These are phyloP conservation scores for Actinernus sp. DNA, from an alignment of 92 coral and sea anemone genomes.

Conservation along the genomic window DNA sequence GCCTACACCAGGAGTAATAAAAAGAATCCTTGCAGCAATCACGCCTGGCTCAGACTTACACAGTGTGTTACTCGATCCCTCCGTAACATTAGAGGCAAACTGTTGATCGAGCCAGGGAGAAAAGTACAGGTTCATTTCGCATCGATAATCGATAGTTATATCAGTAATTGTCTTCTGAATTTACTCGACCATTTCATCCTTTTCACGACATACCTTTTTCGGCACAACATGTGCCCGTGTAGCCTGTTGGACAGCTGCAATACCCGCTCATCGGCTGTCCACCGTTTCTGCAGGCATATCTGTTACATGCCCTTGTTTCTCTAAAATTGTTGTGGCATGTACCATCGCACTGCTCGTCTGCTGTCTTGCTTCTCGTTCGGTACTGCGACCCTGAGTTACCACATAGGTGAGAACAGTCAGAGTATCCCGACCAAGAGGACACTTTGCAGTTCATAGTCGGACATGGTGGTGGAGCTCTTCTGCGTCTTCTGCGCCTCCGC, in stretches of 20 bases:
- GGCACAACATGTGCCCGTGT: slow-evolving; percentile 62
- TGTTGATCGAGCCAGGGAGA: too few relatives aligned
- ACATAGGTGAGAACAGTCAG: slow-evolving; percentile 51
- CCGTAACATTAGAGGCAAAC: too few relatives aligned
- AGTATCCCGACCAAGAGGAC: slow-evolving; percentile 32
- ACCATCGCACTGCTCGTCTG: slow-evolving; percentile 33
- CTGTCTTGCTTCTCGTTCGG: slow-evolving; percentile 2
- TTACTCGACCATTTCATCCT: slow-evolving; percentile 55
- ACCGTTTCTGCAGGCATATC: slow-evolving; percentile 75
- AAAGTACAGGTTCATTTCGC: too few relatives aligned
- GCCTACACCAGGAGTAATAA: too few relatives aligned
- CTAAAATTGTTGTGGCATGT: slow-evolving; percentile 41
- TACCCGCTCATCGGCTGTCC: slow-evolving; percentile 74
- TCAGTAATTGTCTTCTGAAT: too few relatives aligned
- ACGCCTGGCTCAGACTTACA: too few relatives aligned
- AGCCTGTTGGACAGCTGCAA: slow-evolving; percentile 58
- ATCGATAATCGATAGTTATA: too few relatives aligned
- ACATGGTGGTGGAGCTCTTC: slow-evolving; percentile 18
- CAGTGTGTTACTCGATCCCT: too few relatives aligned
- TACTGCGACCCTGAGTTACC: slow-evolving; percentile 44
- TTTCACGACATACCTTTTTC: too few relatives aligned
- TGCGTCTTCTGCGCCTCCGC: slow-evolving; percentile 33
- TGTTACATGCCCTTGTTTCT: slow-evolving; percentile 68
- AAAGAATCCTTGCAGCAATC: too few relatives aligned
- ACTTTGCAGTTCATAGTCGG: slow-evolving; percentile 26